Conservation (phyloP, 2,797 vertebrate genomes). For the Sebastes vulpes region DNA sequence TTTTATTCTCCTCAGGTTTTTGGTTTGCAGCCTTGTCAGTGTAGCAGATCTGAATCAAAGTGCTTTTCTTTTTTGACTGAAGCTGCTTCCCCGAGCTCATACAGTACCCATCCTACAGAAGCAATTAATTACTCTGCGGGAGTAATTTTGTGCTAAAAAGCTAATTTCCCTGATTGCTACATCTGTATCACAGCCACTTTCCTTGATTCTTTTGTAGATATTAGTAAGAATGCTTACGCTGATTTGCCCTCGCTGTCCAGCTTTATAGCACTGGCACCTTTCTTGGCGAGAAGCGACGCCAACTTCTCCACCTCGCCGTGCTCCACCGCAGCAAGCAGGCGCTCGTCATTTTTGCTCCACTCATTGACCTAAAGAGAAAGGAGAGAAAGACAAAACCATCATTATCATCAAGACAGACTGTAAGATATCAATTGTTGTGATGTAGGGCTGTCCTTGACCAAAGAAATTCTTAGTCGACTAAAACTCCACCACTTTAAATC, state of each 20-base stretch:
- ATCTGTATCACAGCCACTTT: not conserved
- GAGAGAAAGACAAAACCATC: not conserved
- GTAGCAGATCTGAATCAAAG: not conserved
- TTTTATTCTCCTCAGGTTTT: not conserved
- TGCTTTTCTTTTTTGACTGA: not conserved
- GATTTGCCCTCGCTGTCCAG: constrained; percentile 95
- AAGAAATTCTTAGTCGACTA: not conserved
- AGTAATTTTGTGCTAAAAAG: not conserved
- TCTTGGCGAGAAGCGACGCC: constrained; percentile 92
- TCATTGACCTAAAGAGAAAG: constrained; percentile 88
- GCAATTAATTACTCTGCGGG: not conserved
- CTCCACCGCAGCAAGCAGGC: constrained; percentile 95
- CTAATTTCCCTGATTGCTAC: not conserved
- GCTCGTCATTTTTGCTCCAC: constrained; percentile 98
- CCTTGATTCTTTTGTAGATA: not conserved
- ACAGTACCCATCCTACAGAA: not conserved
- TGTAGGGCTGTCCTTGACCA: not conserved
- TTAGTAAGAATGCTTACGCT: constrained; percentile 87
- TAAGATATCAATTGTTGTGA: not conserved
- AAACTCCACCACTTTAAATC: not conserved
- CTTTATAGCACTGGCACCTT: constrained; percentile 93
- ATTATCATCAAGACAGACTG: not conserved
- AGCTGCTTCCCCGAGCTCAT: not conserved
- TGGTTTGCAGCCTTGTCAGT: not conserved
- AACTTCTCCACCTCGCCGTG: constrained; percentile 96